Base-by-base conservation (phyloP, 2,888 invertebrate species). In the Agapostemon virescens region DNA sequence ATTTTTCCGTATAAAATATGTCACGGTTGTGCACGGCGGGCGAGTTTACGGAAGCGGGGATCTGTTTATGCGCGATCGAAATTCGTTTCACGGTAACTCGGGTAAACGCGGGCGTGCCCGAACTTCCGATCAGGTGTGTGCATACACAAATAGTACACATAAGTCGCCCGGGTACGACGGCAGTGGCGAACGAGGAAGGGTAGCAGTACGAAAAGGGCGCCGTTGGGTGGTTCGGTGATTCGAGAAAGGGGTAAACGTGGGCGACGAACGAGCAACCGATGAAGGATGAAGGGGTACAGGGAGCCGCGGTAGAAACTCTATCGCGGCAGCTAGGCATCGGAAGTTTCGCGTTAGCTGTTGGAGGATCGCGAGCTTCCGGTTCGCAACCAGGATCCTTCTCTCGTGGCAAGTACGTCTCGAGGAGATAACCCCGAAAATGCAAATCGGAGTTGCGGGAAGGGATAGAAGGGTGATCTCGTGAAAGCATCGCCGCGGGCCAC, bases 361-460 rank as follows among this genome's bases (percentile, higher is more conserved):
- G 38, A 30, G 71, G 49, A 67, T 40, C 49, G 55, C 15, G 61
- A 49, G 33, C 30, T 80, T 80, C 33, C 70, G 74, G 20, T 52
- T 52, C 23, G n/a, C n/a, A 26, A 23, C 33, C 23, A 9, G 30
- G 33, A 33, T 20, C 13, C 63, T 30, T 23, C 42, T 63, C 69
- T 58, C 33, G 40, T 17, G 58, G 74, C 74, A 40, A 66, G 45
- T 55, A 69, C 63, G 69, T 74, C 70, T 71, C 52, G 49, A 15
- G 75, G 40, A 83, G 80, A 81, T 85, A 84, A 86, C 68, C 71
- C 42, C 38, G 77, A 77, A 85, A 86, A 86, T 86, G 86, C 81
- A 86, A 84, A 86, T 86, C 81, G 74, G 73, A 26, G 66, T 58
- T 26, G 77, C 52, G 69, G 61, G 20, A 61, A 33, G 61, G 61